phyloP scores from a whole-genome alignment of 2,113 vertebrate genomes.

The Girardinichthys multiradiatus region DNA sequence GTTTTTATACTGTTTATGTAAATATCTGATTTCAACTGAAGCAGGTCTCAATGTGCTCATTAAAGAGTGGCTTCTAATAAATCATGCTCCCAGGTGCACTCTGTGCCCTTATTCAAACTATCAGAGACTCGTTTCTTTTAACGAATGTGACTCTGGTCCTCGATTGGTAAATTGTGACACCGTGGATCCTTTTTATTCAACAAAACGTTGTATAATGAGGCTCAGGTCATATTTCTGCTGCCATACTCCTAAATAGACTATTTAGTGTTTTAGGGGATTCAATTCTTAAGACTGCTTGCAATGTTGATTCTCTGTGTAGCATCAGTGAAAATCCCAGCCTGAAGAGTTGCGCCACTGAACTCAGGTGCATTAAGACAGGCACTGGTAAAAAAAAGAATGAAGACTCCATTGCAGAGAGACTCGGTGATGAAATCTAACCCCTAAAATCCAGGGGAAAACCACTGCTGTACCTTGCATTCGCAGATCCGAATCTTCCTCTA shows the following conservation, averaged over 20 bases:
- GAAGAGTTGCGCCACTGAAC: conserved; percentile 10
- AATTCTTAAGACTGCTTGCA: not conserved
- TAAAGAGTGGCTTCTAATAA: not conserved
- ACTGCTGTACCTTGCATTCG: not conserved
- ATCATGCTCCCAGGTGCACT: not conserved
- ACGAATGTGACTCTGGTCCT: too few relatives aligned
- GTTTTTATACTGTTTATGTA: not conserved
- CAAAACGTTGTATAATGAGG: conserved; percentile 50
- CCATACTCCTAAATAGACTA: not conserved
- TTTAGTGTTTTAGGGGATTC: conserved; percentile 15
- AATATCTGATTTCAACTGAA: not conserved
- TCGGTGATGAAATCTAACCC: conserved; percentile 22
- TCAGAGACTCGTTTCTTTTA: not conserved
- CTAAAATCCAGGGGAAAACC: not conserved
- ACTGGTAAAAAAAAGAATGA: not conserved
- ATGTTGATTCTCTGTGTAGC: conserved; percentile 18
- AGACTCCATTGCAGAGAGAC: conserved; percentile 12
- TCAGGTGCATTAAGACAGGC: not conserved
- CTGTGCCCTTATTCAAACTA: not conserved
- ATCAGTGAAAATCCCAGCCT: conserved; percentile 14
- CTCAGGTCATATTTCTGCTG: conserved; percentile 28
- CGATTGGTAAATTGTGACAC: conserved; percentile 30
- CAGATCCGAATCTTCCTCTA: conserved; percentile 9
- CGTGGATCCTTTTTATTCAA: conserved; percentile 25
- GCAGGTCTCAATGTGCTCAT: not conserved